phyloP scores from a whole-genome alignment of 2,797 vertebrate species.

The Sebastes jordani region DNA sequence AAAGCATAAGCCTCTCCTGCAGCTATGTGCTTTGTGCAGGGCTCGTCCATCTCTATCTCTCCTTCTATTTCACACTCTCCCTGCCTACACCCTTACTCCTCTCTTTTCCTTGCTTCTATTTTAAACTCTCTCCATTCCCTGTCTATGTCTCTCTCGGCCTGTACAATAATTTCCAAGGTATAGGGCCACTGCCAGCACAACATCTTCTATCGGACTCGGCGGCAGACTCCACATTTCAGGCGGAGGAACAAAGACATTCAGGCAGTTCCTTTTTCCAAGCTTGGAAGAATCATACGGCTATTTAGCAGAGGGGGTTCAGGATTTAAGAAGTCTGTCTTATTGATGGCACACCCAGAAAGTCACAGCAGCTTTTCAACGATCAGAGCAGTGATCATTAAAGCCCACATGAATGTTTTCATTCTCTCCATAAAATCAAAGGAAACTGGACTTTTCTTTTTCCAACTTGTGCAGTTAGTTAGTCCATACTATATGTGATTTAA shows the following conservation, averaged over 20 bases:
- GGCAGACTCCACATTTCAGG: slow-evolving; percentile 32
- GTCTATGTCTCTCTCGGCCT: slow-evolving; percentile 8
- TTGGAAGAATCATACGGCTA: slow-evolving; percentile 16
- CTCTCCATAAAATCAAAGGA: neutral
- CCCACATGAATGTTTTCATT: neutral
- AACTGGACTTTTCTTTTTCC: neutral
- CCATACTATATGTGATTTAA: neutral
- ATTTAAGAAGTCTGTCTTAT: slow-evolving; percentile 30
- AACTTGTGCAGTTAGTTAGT: neutral
- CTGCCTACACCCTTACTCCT: neutral
- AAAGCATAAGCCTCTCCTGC: slow-evolving; percentile 70
- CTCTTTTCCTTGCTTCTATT: slow-evolving; percentile 16
- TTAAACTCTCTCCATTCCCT: slow-evolving; percentile 20
- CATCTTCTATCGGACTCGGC: slow-evolving; percentile 16
- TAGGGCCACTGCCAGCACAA: slow-evolving; percentile 28
- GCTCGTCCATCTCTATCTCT: slow-evolving; percentile 58
- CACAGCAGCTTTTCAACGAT: neutral
- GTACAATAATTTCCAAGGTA: slow-evolving; percentile 43
- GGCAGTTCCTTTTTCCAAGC: slow-evolving; percentile 9
- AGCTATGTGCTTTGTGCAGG: slow-evolving; percentile 63
- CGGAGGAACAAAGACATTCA: slow-evolving; percentile 27
- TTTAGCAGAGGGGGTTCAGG: slow-evolving; percentile 3
- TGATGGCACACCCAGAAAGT: neutral
- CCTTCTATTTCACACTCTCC: slow-evolving; percentile 41
- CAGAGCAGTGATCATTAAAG: neutral